Percentiles rank a stretch among this genome's conserved stretches.
These are phyloP conservation scores for Agrilus mali DNA, from an alignment of 2,888 invertebrate genomes.

Conservation along the genomic window DNA sequence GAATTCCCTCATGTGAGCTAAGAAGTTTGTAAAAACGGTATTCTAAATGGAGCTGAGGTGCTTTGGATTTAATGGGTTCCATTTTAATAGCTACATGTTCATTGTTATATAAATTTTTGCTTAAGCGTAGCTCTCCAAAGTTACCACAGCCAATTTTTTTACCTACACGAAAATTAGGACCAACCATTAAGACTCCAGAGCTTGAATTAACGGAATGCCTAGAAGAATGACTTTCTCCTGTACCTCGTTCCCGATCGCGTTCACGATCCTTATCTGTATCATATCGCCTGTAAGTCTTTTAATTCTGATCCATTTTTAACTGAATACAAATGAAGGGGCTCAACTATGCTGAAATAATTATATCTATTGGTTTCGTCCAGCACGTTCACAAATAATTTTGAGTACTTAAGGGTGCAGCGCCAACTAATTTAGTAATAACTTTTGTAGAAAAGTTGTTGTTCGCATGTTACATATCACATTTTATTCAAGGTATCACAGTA, in stretches of 20 bases:
- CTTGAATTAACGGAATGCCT: slow-evolving; percentile 66
- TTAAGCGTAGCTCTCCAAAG: slow-evolving; percentile 97
- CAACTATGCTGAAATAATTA: no score
- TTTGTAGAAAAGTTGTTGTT: slow-evolving; percentile 8
- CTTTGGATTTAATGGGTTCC: slow-evolving; percentile 99
- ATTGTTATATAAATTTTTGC: slow-evolving; percentile 99
- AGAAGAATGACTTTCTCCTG: slow-evolving; percentile 63
- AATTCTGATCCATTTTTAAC: neutral
- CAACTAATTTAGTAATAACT: slow-evolving; percentile 1
- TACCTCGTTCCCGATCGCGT: slow-evolving; percentile 14
- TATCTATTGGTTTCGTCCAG: no score
- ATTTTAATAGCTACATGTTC: slow-evolving; percentile 99
- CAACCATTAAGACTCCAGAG: slow-evolving; percentile 94
- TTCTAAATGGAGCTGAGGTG: slow-evolving; percentile 98
- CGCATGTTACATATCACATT: slow-evolving; percentile 24
- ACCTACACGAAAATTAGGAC: slow-evolving; percentile 98
- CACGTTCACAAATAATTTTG: no score
- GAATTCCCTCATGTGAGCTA: slow-evolving; percentile 69
- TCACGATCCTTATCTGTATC: no score
- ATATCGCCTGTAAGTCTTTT: no score
- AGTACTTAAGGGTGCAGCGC: neutral
- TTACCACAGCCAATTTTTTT: slow-evolving; percentile 99
- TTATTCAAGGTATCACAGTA: slow-evolving; percentile 26
- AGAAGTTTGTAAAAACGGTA: slow-evolving; percentile 99
- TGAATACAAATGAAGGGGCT: neutral